Conservation (phyloP, 1,140 invertebrate species). For the Cardiocondyla obscurior region DNA sequence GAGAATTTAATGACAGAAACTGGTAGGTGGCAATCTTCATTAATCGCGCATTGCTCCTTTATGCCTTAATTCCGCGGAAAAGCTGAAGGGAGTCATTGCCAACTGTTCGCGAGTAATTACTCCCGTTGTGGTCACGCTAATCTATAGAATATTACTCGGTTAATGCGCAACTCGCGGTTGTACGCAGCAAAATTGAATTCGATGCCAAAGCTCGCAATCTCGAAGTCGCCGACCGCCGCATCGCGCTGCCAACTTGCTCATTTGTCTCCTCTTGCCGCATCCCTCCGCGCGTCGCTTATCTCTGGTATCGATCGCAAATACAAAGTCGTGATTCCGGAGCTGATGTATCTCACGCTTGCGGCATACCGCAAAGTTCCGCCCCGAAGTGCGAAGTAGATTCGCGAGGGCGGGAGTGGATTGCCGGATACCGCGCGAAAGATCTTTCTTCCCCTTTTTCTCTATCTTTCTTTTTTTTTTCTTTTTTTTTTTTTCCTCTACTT, state of each 20-base stretch:
- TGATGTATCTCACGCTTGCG: constrained; percentile 30
- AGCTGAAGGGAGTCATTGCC: constrained; percentile 33
- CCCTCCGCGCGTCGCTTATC: constrained; percentile 11
- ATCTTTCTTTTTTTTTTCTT: neutral
- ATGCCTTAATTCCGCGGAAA: constrained; percentile 44
- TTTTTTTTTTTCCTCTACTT: too few relatives aligned
- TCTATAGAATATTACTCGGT: constrained; percentile 50
- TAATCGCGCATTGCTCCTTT: neutral
- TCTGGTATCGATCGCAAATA: constrained; percentile 44
- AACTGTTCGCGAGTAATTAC: constrained; percentile 44
- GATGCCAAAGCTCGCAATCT: constrained; percentile 46
- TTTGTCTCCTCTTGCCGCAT: neutral
- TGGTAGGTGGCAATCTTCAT: constrained; percentile 5
- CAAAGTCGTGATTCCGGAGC: constrained; percentile 37
- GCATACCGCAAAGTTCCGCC: constrained; percentile 30
- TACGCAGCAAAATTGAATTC: constrained; percentile 47
- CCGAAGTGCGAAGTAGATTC: constrained; percentile 40
- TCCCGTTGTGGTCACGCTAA: constrained; percentile 47
- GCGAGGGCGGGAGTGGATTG: constrained; percentile 18
- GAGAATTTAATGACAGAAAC: neutral
- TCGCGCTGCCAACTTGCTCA: neutral
- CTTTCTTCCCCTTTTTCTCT: neutral
- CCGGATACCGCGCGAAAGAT: constrained; percentile 21
- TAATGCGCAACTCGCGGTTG: constrained; percentile 26
- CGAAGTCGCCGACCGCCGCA: constrained; percentile 3